Percentiles rank a stretch among this genome's conserved stretches.
Conservation (phyloP, 2,113 vertebrate genomes). For the Oncorhynchus masou region DNA sequence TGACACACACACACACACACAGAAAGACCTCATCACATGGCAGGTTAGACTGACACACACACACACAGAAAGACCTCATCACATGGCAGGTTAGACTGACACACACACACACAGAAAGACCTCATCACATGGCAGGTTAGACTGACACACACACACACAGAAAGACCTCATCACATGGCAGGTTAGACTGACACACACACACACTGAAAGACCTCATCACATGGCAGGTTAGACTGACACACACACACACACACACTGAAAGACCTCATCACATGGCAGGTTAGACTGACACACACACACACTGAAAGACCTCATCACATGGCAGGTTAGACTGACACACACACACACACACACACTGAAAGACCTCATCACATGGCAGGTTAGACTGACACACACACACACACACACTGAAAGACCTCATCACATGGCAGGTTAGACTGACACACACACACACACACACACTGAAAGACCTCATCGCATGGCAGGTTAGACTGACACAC, state of each 20-base stretch:
- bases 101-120: conserved; percentile 89
- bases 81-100: conserved; percentile 89
- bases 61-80: conserved; percentile 96
- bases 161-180: too few species aligned
- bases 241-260: conserved; percentile 69
- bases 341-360: too few species aligned
- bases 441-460: too few species aligned
- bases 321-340: conserved; percentile 79
- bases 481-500: too few species aligned
- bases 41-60: too few species aligned
- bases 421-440: too few species aligned
- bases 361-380: too few species aligned
- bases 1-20: too few species aligned
- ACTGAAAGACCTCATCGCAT: conserved; percentile 71
- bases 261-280: background rate
- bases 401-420: too few species aligned
- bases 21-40: too few species aligned
- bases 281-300: too few species aligned
- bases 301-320: conserved; percentile 83
- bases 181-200: too few species aligned
- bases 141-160: background rate
- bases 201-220: background rate
- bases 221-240: background rate
- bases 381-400: conserved; percentile 10
- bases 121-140: conserved; percentile 97